phyloP scores from a whole-genome alignment of 1,140 invertebrate genomes.

The Chrysopa pallens region DNA sequence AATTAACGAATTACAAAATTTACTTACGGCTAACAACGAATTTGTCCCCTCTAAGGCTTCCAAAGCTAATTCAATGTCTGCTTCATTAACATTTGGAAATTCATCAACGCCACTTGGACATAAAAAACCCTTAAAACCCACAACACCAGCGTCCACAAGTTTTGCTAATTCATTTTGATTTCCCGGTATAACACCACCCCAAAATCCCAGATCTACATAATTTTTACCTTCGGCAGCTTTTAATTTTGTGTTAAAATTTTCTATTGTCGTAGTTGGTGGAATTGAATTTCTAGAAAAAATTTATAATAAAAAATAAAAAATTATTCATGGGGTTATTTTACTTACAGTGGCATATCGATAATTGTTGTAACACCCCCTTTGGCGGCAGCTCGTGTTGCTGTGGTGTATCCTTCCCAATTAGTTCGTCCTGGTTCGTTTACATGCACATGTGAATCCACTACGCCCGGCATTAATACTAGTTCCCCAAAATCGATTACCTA shows the following conservation, averaged over 20 bases:
- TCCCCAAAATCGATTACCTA: conserved; percentile 39
- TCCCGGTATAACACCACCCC: conserved; percentile 49
- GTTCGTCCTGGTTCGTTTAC: conserved; percentile 69
- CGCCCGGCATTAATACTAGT: conserved; percentile 49
- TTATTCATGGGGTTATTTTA: conserved; percentile 2
- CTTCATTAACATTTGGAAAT: conserved; percentile 35
- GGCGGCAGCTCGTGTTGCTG: conserved; percentile 49
- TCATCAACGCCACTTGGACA: conserved; percentile 45
- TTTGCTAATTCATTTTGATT: conserved; percentile 31
- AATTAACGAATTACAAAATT: conserved; percentile 2
- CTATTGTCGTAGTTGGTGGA: conserved; percentile 43
- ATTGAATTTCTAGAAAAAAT: conserved; percentile 39
- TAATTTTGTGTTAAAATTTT: conserved; percentile 39
- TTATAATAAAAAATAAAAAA: neutral
- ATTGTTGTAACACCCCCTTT: conserved; percentile 55
- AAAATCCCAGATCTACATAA: conserved; percentile 54
- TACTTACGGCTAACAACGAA: conserved; percentile 35
- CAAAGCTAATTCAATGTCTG: conserved; percentile 34
- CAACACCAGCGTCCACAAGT: conserved; percentile 41
- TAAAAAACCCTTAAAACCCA: conserved; percentile 58
- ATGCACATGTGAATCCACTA: conserved; percentile 80
- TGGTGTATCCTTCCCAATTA: conserved; percentile 50
- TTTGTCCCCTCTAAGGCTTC: conserved; percentile 31
- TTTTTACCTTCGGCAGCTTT: conserved; percentile 35
- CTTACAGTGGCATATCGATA: conserved; percentile 54